phyloP scores from a whole-genome alignment of 2,888 invertebrate genomes.

The Cantharis nigra region DNA sequence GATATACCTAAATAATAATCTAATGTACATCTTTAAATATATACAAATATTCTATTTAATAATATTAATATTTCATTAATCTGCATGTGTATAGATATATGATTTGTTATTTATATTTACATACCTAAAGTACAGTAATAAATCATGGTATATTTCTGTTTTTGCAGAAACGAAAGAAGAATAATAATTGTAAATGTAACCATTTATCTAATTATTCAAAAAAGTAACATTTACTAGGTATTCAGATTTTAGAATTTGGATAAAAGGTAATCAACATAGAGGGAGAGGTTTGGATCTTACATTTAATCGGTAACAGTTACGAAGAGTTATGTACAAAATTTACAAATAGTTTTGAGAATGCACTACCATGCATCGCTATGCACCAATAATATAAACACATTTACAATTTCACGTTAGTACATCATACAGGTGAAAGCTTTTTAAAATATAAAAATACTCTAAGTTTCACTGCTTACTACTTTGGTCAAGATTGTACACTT shows the following conservation, averaged over 20 bases:
- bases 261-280: background rate
- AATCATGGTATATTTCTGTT: background rate
- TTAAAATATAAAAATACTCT: slow-evolving; percentile 25
- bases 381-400: slow-evolving; percentile 8
- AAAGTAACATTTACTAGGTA: background rate
- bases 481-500: slow-evolving; percentile 25
- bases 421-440: slow-evolving; percentile 18
- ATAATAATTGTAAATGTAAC: background rate
- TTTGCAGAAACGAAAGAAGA: background rate
- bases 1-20: slow-evolving; percentile 9
- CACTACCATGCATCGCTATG: background rate
- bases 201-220: background rate
- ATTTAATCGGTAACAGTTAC: background rate
- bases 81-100: slow-evolving; percentile 9
- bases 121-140: background rate
- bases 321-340: slow-evolving; percentile 13
- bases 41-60: slow-evolving; percentile 13
- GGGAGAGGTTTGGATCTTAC: background rate
- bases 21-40: slow-evolving; percentile 11
- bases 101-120: slow-evolving; percentile 17
- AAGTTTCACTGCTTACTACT: slow-evolving; percentile 15
- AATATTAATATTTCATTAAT: background rate
- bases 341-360: slow-evolving; percentile 7
- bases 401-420: slow-evolving; percentile 15
- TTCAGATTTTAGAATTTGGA: background rate